Conservation (phyloP, 2,797 vertebrate genomes). For the Pangasius krempfi region DNA sequence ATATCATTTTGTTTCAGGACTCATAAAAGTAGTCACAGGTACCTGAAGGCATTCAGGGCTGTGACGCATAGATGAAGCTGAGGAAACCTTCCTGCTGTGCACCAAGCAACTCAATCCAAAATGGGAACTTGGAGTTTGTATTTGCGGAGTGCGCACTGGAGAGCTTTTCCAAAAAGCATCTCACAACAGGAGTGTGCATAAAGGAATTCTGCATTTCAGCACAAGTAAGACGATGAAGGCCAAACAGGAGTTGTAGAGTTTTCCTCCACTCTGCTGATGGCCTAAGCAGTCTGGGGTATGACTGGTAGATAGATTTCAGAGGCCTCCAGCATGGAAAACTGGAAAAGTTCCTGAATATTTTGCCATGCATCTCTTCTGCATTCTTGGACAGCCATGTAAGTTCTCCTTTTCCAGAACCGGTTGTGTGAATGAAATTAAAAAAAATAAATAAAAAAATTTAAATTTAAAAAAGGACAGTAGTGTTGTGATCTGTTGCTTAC, state of each 20-base stretch:
- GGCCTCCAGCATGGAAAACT: constrained; percentile 40
- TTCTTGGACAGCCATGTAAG: constrained; percentile 40
- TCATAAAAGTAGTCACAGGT: constrained; percentile 21
- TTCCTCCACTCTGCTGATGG: constrained; percentile 33
- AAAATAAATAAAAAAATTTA: too few species aligned
- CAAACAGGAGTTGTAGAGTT: constrained; percentile 52
- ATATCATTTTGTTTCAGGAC: constrained; percentile 23
- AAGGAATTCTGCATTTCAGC: constrained; percentile 47
- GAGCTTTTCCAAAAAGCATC: constrained; percentile 31
- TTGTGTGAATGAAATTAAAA: constrained; percentile 15
- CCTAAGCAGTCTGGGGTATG: constrained; percentile 34
- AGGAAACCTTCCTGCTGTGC: constrained; percentile 28
- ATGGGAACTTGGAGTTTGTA: constrained; percentile 27
- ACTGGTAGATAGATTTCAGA: constrained; percentile 49
- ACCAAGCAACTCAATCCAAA: constrained; percentile 17
- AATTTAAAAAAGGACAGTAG: not conserved
- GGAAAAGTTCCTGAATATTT: constrained; percentile 40
- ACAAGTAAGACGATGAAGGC: constrained; percentile 29
- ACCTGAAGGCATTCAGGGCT: constrained; percentile 15
- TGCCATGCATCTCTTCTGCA: constrained; percentile 41
- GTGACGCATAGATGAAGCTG: constrained; percentile 27
- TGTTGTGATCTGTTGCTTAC: constrained; percentile 19
- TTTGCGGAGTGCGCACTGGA: constrained; percentile 37
- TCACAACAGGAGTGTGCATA: constrained; percentile 19
- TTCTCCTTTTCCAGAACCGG: constrained; percentile 33